A percentile compares a stretch with the other conserved stretches of the same genome.
Conservation (phyloP, 2,797 vertebrate genomes). For the Semotilus atromaculatus region DNA sequence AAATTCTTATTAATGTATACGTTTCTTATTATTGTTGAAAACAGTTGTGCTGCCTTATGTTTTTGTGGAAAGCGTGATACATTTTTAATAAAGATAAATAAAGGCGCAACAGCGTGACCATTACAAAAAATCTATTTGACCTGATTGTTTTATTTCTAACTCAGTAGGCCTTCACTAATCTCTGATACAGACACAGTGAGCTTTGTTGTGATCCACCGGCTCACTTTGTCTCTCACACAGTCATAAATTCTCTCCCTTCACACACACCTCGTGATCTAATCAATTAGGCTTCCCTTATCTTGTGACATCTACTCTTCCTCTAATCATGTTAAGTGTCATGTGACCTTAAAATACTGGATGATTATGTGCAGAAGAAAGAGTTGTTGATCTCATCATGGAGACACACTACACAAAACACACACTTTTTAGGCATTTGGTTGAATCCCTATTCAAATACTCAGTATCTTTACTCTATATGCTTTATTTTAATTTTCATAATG, state of each 20-base stretch:
- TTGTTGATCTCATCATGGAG: slow-evolving; percentile 10
- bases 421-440: background rate
- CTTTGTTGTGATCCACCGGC: background rate
- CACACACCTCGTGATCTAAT: slow-evolving; percentile 61
- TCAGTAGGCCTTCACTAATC: background rate
- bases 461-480: background rate
- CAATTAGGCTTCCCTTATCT: slow-evolving; percentile 60
- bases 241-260: slow-evolving; percentile 15
- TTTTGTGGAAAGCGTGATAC: background rate
- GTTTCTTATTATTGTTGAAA: background rate
- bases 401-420: background rate
- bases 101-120: background rate
- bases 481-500: background rate
- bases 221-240: background rate
- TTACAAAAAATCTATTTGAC: background rate
- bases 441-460: background rate
- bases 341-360: slow-evolving; percentile 57
- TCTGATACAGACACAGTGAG: background rate
- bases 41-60: background rate
- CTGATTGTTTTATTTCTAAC: background rate
- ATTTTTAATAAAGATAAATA: background rate
- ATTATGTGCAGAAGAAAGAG: background rate
- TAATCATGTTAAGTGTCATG: slow-evolving; percentile 69
- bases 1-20: background rate
- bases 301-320: slow-evolving; percentile 70